A percentile compares a stretch with the other conserved stretches of the same genome.
Evolutionary conservation across 2,797 vertebrate genomes (phyloP).

Genomic region (Synaphobranchus kaupii): DNA sequence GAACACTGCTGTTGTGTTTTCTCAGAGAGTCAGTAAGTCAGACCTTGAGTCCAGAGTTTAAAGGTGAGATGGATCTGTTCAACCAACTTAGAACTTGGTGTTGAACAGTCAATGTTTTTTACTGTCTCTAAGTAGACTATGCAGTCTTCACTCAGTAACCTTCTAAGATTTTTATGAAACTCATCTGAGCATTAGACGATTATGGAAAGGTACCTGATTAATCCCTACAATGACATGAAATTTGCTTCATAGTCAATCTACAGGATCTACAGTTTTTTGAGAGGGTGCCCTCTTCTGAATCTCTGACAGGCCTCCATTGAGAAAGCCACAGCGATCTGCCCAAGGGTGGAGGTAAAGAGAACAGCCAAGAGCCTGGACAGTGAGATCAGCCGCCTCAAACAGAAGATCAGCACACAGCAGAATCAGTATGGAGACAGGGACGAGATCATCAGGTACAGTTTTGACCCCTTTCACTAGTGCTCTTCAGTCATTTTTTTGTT

Average conservation of each 20-base stretch:
- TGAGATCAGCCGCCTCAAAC: slow-evolving; percentile 86
- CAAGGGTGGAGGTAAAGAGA: slow-evolving; percentile 77
- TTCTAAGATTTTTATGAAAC: no score
- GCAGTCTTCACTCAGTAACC: no score
- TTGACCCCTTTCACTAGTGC: not conserved
- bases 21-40: no score
- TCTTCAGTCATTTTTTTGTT: not conserved
- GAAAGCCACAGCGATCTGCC: slow-evolving; percentile 82
- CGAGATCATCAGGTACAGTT: slow-evolving; percentile 81
- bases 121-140: no score
- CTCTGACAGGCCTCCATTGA: slow-evolving; percentile 56
- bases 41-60: no score
- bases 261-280: not conserved
- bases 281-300: not conserved
- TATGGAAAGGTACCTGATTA: no score
- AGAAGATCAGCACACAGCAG: slow-evolving; percentile 81
- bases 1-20: no score
- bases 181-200: no score
- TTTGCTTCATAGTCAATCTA: not conserved
- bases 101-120: no score
- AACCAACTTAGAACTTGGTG: no score
- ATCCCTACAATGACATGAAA: not conserved
- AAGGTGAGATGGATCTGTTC: no score
- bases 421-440: slow-evolving; percentile 83
- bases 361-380: slow-evolving; percentile 84